These are phyloP conservation scores for Agriopis aurantiaria DNA, from an alignment of 2,888 invertebrate species.

Conservation along the genomic window DNA sequence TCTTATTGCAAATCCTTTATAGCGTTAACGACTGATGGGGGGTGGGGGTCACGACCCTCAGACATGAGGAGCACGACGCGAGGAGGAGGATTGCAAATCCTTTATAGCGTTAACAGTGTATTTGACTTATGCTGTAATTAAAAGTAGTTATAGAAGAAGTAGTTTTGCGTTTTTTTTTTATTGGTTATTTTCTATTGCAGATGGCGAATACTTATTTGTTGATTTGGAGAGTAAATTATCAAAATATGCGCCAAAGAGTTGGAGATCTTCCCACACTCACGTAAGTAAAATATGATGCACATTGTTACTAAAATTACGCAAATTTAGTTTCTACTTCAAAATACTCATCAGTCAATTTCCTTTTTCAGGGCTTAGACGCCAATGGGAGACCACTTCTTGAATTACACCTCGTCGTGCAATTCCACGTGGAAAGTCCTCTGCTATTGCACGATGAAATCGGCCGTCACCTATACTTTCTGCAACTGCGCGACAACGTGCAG, in stretches of 20 bases:
- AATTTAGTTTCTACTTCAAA: background rate
- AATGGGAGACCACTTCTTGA: slow-evolving; percentile 96
- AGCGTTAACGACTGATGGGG: too few species aligned
- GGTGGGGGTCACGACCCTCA: too few species aligned
- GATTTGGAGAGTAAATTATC: slow-evolving; percentile 97
- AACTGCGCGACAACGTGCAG: slow-evolving; percentile 95
- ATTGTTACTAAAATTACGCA: background rate
- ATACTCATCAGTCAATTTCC: background rate
- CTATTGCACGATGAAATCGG: slow-evolving; percentile 96
- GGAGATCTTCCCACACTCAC: slow-evolving; percentile 97
- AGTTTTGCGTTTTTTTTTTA: background rate
- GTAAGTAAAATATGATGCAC: slow-evolving; percentile 83
- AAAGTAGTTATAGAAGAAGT: background rate
- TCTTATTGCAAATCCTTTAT: slow-evolving; percentile 8
- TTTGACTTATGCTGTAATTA: background rate
- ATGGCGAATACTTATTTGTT: slow-evolving; percentile 98
- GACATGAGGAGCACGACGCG: too few species aligned
- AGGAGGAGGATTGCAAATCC: slow-evolving; percentile 14
- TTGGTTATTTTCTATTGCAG: slow-evolving; percentile 86
- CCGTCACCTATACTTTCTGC: slow-evolving; percentile 97
- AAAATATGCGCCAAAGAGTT: slow-evolving; percentile 98
- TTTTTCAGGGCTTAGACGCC: slow-evolving; percentile 93
- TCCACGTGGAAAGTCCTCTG: slow-evolving; percentile 96
- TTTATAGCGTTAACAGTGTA: background rate
- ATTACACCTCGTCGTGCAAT: slow-evolving; percentile 96